Evolutionary conservation across 2,113 vertebrate species (phyloP), one percentile per base, ranked within the genome.

Genomic region (Cyanoderma ruficeps): DNA sequence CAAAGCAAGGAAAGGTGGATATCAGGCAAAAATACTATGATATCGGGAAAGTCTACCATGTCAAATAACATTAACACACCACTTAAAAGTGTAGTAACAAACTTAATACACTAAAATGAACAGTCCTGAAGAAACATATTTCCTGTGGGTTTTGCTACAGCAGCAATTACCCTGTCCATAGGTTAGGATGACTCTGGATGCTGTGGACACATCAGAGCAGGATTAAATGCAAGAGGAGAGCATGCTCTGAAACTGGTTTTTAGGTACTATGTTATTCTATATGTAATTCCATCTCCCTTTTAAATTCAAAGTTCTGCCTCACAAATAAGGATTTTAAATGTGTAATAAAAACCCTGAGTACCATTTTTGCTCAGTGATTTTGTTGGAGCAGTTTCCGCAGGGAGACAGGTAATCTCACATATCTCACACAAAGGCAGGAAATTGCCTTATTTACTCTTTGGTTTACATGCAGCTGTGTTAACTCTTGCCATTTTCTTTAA

Each of bases 81-180:
- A 42, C 15, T 42, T 30, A 49, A 24, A 79, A 79, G n/a, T 17
- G 8, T 44, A 70, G 16, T 42, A 93, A 69, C 12, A n/a, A 89
- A 57, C 4, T 8, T 15, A 68, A 56, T 24, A 52, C 20, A 65
- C 41, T 15, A 57, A 70, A 91, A 64, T 4, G 21, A 85, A 42
- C 3, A 42, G 16, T 33, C 28, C n/a, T 64, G 27, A 60, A 92
- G 56, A 79, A 94, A 64, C 25, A 0, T 1, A 56, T 24, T 95
- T 65, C 41, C 41, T 49, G 18, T 25, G 50, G 7, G 33, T 61
- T 94, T 68, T 61, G 25, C 50, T 47, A 70, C 31, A 69, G 3
- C 6, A 83, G 14, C 0, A 0, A 49, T 64, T 37, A 53, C 30
- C 28, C 31, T 27, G 3, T 15, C 39, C 30, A 12, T 2, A 44